Percentiles rank a stretch among this genome's conserved stretches.
Conservation (phyloP, 2,797 vertebrate species). For the Sternotherus odoratus region DNA sequence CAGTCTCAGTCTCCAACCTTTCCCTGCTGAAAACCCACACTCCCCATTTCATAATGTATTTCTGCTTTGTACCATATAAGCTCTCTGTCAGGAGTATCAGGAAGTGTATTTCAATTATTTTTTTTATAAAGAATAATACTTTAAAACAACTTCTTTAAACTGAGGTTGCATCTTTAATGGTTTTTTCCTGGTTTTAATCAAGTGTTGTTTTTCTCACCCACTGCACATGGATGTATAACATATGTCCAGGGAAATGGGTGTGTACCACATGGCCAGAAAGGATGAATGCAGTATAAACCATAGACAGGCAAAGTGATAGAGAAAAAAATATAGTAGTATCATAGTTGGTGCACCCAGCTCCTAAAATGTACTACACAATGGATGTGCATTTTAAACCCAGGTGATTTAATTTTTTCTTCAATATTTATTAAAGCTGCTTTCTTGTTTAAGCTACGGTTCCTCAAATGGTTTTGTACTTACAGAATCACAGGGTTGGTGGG, state of each 20-base stretch:
- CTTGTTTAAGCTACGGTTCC: background rate
- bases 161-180: slow-evolving; percentile 27
- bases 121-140: slow-evolving; percentile 63
- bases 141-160: slow-evolving; percentile 1
- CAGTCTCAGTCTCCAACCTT: background rate
- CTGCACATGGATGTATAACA: slow-evolving; percentile 18
- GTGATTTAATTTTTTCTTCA: background rate
- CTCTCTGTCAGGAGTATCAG: background rate
- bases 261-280: slow-evolving; percentile 38
- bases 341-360: slow-evolving; percentile 32
- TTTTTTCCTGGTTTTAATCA: slow-evolving; percentile 61
- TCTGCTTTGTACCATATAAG: background rate
- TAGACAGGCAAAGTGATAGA: slow-evolving; percentile 22
- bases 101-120: slow-evolving; percentile 4
- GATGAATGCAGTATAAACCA: slow-evolving; percentile 8
- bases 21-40: background rate
- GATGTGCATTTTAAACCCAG: background rate
- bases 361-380: background rate
- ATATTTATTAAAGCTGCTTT: background rate
- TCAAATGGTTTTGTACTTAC: background rate
- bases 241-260: slow-evolving; percentile 32
- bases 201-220: slow-evolving; percentile 49
- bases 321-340: slow-evolving; percentile 55
- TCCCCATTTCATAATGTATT: background rate
- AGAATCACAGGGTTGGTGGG: background rate